phyloP scores from a whole-genome alignment of 2,888 invertebrate species.

The Stenichneumon culpator region DNA sequence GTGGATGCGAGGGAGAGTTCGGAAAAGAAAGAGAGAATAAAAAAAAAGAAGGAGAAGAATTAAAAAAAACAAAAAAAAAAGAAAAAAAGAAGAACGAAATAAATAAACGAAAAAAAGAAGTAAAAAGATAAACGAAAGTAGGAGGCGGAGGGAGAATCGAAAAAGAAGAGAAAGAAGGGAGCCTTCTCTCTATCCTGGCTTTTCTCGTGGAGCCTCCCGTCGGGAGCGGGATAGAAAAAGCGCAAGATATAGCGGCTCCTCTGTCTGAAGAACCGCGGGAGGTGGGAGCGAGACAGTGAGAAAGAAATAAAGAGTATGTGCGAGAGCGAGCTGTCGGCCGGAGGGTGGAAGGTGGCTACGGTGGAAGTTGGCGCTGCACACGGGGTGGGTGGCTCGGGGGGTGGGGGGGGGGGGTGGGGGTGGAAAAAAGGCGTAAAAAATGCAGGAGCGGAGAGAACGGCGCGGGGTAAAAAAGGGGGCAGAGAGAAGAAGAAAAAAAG shows the following conservation, averaged over 20 bases:
- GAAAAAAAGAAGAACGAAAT: too few relatives aligned
- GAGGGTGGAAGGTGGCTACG: constrained; percentile 37
- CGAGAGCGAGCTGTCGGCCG: constrained; percentile 54
- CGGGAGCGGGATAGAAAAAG: constrained; percentile 61
- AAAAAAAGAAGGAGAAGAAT: constrained; percentile 59
- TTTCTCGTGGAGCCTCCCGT: constrained; percentile 29
- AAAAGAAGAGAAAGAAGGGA: constrained; percentile 63
- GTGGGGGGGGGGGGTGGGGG: constrained; percentile 53
- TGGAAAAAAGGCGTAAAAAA: constrained; percentile 80
- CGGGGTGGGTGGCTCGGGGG: constrained; percentile 45
- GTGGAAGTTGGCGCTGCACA: constrained; percentile 30
- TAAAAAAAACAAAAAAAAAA: constrained; percentile 53
- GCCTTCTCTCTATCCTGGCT: constrained; percentile 77
- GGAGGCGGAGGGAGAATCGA: constrained; percentile 51
- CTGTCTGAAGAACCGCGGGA: constrained; percentile 53
- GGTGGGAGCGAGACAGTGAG: constrained; percentile 67
- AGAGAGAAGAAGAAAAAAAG: constrained; percentile 70
- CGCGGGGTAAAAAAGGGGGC: constrained; percentile 64
- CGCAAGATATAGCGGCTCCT: constrained; percentile 52
- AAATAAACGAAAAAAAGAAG: constrained; percentile 16
- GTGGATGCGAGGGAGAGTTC: constrained; percentile 72
- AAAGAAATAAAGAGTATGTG: constrained; percentile 36
- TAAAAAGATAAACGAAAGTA: constrained; percentile 52
- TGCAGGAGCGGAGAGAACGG: constrained; percentile 76
- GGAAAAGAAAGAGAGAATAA: constrained; percentile 56